Conservation (phyloP, 1,140 invertebrate species). For the Bombyx mori region DNA sequence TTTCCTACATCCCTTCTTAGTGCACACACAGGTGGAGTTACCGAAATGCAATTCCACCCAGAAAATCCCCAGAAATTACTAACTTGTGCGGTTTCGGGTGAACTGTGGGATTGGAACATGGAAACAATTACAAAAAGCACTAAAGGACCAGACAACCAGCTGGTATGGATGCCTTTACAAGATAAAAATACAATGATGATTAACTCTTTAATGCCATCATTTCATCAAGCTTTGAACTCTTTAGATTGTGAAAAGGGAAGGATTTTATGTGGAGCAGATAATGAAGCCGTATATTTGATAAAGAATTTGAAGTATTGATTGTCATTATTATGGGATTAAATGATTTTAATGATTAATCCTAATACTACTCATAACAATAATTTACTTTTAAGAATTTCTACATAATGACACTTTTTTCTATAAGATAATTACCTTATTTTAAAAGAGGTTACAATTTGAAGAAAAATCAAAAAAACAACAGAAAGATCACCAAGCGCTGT, state of each 20-base stretch:
- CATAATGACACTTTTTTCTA: too few relatives aligned
- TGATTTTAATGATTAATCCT: neutral
- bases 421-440: too few relatives aligned
- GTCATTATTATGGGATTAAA: neutral
- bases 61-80: constrained; percentile 86
- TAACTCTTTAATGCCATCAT: constrained; percentile 77
- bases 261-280: constrained; percentile 85
- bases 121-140: constrained; percentile 53
- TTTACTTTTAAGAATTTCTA: too few relatives aligned
- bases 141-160: constrained; percentile 70
- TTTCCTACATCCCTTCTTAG: constrained; percentile 85
- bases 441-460: too few relatives aligned
- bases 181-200: constrained; percentile 80
- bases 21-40: constrained; percentile 82
- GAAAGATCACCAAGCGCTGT: too few relatives aligned
- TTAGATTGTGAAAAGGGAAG: constrained; percentile 81
- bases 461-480: neutral
- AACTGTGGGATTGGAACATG: constrained; percentile 89
- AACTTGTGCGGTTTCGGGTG: constrained; percentile 83
- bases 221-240: constrained; percentile 84
- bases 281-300: constrained; percentile 85
- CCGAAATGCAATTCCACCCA: constrained; percentile 88
- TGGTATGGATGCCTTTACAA: constrained; percentile 73
- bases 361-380: too few relatives aligned
- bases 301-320: constrained; percentile 73